These are phyloP conservation scores for Phylloscopus whistleri DNA, from an alignment of 2,113 vertebrate genomes.

Conservation along the genomic window DNA sequence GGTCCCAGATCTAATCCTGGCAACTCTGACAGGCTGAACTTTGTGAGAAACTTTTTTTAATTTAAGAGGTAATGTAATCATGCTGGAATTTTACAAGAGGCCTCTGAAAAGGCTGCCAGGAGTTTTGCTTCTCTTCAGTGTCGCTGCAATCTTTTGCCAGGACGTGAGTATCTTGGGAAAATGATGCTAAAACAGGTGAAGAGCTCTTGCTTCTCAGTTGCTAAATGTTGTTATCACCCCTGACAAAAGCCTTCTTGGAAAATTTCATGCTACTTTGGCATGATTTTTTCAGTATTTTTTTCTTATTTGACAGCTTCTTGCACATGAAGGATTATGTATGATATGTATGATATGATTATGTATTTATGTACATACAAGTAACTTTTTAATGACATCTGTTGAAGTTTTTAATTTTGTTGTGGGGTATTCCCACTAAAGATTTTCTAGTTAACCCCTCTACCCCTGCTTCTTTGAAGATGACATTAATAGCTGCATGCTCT, in stretches of 20 bases:
- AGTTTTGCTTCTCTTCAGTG: not conserved
- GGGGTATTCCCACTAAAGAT: not conserved
- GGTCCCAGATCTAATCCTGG: not conserved
- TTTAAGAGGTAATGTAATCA: not conserved
- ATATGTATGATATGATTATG: not conserved
- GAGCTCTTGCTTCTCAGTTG: not conserved
- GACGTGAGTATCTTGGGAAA: not conserved
- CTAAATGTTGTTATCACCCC: not conserved
- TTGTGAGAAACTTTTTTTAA: not conserved
- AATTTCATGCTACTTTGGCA: not conserved
- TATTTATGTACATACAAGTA: not conserved
- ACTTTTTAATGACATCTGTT: not conserved
- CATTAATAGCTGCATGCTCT: not conserved
- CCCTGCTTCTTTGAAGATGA: not conserved
- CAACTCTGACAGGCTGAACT: not conserved
- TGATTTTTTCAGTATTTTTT: not conserved
- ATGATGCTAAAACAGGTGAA: not conserved
- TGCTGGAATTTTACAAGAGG: not conserved
- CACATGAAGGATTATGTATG: not conserved
- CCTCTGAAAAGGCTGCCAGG: not conserved
- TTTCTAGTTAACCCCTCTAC: not conserved
- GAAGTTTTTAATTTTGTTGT: not conserved
- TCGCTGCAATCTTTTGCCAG: not conserved
- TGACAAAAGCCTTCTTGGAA: not conserved
- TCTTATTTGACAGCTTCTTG: not conserved